Base-by-base conservation (phyloP, 2,113 vertebrate species). In the Hydrochoerus hydrochaeris region DNA sequence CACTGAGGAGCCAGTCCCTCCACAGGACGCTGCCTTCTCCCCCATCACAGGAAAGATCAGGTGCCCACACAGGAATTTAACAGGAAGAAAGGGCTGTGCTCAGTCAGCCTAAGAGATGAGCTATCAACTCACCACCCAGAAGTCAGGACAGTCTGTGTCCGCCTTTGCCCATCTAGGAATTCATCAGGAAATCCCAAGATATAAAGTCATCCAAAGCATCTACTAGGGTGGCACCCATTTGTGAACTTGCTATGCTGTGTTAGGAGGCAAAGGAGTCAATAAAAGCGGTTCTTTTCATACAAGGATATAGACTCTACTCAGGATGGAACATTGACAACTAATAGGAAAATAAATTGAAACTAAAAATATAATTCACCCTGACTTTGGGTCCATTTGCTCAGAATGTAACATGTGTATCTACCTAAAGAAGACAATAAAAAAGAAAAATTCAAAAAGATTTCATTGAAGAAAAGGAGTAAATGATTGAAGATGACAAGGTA, bases 171-270 rank as follows among this genome's bases (percentile, higher is more conserved):
- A 88, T 99, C 99, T 98, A 99, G 99, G 98, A 99, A 99, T 98
- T 99, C 99, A 81, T 99, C 99, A 0, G 99, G 99, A 89, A 99
- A 99, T 44, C 99, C 99, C 99, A 99, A 99, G 95, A 99, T 99
- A 98, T 99, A 91, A 99, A 99, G 2, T 99, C 99, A 98, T 99
- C 99, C 98, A 99, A 97, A 77, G 99, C 99, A 90, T 99, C 99
- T 97, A 99, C 99, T 95, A 99, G 99, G 86, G 99, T 99, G 92
- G 99, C 99, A 95, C 99, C 99, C 96, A 99, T 98, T 83, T 99
- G 99, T 88, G 99, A 99, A 97, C 99, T 99, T 97, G 99, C 99
- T 99, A 95, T 22, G 26, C 32, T 65, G 63, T 12, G 12, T 0
- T 19, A 19, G 71, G 41, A 52, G 49, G 49, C 7, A 52, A 52